Evolutionary conservation across 2,888 invertebrate species (phyloP).

Genomic region (Eupithecia dodoneata): DNA sequence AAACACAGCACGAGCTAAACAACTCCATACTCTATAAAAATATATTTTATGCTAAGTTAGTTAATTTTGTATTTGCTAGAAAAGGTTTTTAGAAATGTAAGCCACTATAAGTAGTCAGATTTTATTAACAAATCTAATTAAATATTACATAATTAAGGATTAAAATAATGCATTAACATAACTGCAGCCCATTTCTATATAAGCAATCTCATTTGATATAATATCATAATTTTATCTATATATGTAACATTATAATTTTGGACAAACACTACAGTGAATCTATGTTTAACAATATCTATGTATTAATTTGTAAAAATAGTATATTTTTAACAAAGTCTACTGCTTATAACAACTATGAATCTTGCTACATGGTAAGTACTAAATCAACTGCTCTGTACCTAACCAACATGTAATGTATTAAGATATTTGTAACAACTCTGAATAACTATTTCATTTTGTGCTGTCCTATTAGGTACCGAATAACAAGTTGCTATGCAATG

Average conservation of each 20-base stretch:
- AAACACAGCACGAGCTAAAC: conserved; percentile 14
- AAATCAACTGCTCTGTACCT: conserved; percentile 24
- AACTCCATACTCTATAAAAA: neutral
- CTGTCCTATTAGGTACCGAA: conserved; percentile 35
- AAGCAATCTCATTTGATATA: conserved; percentile 39
- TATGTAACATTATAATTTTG: conserved; percentile 49
- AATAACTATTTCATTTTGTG: conserved; percentile 43
- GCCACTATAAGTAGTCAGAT: conserved; percentile 24
- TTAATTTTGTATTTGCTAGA: neutral
- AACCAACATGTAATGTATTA: conserved; percentile 36
- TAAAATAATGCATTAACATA: conserved; percentile 32
- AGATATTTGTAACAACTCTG: conserved; percentile 39
- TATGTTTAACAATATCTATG: conserved; percentile 55
- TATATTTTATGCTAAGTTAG: neutral
- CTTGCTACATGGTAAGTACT: conserved; percentile 40
- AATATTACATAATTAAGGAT: conserved; percentile 21
- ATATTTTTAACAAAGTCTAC: conserved; percentile 54
- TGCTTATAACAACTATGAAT: conserved; percentile 44
- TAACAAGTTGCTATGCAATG: conserved; percentile 22
- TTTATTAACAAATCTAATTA: conserved; percentile 35
- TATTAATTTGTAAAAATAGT: conserved; percentile 56
- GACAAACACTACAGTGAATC: conserved; percentile 51
- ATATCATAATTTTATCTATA: conserved; percentile 41
- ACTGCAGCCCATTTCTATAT: conserved; percentile 38
- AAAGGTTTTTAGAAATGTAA: conserved; percentile 25